Conservation (phyloP, 2,113 vertebrate genomes). For the Suncus etruscus region DNA sequence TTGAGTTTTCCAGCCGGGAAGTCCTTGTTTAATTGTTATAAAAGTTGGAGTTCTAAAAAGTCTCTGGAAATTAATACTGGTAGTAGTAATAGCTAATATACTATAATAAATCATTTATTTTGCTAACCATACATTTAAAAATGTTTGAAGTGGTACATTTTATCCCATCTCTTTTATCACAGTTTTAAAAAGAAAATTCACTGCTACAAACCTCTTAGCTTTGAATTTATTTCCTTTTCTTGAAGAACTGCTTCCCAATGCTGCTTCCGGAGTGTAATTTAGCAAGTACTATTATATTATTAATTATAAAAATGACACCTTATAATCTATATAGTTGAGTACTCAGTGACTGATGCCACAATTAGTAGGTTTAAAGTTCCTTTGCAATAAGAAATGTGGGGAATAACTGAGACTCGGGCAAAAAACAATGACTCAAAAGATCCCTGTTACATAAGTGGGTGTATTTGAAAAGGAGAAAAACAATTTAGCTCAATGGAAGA, state of each 20-base stretch:
- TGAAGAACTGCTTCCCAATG: background rate
- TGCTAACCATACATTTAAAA: background rate
- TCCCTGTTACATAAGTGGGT: background rate
- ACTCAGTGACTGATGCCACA: conserved; percentile 22
- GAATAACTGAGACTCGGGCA: background rate
- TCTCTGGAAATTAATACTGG: background rate
- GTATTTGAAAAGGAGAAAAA: conserved; percentile 25
- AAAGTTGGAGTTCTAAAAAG: background rate
- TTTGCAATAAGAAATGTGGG: conserved; percentile 38
- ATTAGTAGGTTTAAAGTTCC: conserved; percentile 55
- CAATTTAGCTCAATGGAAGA: background rate
- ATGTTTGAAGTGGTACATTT: background rate
- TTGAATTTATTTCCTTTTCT: conserved; percentile 29
- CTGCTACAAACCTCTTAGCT: background rate
- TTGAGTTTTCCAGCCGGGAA: too few relatives aligned
- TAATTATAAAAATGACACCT: conserved; percentile 62
- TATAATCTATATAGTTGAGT: conserved; percentile 38
- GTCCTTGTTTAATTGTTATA: too few relatives aligned
- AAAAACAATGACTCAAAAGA: background rate
- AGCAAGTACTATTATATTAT: conserved; percentile 27
- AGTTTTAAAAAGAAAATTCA: background rate
- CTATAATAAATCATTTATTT: background rate
- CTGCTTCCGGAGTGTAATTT: background rate
- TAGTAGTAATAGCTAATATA: background rate
- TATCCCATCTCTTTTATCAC: background rate